phyloP scores from a whole-genome alignment of 2,888 invertebrate genomes.

The Agrochola circellaris region DNA sequence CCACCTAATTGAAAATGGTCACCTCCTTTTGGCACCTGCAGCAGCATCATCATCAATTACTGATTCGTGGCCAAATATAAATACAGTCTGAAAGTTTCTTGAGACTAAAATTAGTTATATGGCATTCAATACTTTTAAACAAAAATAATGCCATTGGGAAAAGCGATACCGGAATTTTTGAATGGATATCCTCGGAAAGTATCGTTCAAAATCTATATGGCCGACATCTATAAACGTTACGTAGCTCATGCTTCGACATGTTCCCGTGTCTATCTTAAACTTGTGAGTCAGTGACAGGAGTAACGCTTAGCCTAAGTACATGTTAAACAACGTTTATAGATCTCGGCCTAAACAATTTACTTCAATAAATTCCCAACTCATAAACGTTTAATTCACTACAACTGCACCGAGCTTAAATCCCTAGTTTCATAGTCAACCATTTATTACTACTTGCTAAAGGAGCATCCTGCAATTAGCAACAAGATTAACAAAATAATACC shows the following conservation, averaged over 20 bases:
- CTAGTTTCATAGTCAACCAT: constrained; percentile 15
- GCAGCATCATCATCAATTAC: background rate
- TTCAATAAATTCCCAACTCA: background rate
- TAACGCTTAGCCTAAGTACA: background rate
- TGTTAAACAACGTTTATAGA: too few species aligned
- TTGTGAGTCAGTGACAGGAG: background rate
- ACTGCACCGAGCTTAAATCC: background rate
- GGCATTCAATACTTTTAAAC: background rate
- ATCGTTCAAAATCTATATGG: background rate
- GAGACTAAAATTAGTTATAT: too few species aligned
- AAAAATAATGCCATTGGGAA: background rate
- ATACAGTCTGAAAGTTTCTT: background rate
- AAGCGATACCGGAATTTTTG: background rate
- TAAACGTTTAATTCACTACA: background rate
- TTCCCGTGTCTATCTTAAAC: background rate
- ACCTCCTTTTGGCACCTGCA: constrained; percentile 15
- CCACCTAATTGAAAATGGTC: constrained; percentile 32
- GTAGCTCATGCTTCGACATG: background rate
- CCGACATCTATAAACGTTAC: background rate
- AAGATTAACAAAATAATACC: constrained; percentile 41
- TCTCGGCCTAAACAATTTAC: background rate
- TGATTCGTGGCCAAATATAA: background rate
- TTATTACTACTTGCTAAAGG: constrained; percentile 35
- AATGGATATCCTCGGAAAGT: background rate
- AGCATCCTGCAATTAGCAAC: constrained; percentile 38